These are phyloP conservation scores for Enhydra lutris DNA, from an alignment of 2,113 vertebrate genomes.

Conservation along the genomic window DNA sequence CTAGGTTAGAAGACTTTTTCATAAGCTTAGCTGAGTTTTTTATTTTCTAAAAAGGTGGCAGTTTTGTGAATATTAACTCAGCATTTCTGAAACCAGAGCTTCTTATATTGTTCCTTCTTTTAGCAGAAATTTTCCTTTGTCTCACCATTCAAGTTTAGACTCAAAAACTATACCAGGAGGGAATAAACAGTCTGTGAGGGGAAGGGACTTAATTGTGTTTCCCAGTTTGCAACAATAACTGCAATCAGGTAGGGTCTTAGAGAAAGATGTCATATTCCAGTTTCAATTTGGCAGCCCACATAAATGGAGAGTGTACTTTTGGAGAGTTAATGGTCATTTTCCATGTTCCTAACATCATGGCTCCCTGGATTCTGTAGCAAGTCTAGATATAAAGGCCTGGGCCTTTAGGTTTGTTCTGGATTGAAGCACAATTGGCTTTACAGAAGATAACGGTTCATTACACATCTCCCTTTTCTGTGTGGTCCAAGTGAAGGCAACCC, in stretches of 20 bases:
- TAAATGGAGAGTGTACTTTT: neutral
- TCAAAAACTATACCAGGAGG: neutral
- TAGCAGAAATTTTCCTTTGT: neutral
- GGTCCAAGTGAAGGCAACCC: neutral
- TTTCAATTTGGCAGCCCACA: neutral
- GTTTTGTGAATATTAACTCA: neutral
- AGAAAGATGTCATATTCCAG: neutral
- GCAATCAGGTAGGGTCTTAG: neutral
- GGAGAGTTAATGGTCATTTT: neutral
- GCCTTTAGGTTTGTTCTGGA: neutral
- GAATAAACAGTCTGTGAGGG: neutral
- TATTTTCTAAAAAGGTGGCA: constrained; percentile 18
- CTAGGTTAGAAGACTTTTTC: neutral
- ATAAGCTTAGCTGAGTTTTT: neutral
- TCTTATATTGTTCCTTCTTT: neutral
- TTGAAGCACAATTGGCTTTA: neutral
- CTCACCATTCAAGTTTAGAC: neutral
- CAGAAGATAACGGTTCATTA: neutral
- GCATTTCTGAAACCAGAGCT: constrained; percentile 9
- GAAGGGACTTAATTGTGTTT: neutral
- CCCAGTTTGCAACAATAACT: neutral
- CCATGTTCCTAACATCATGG: neutral
- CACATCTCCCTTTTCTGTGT: neutral
- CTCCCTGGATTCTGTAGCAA: neutral
- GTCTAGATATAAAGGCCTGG: neutral